Conservation (phyloP, 23 tunicate genomes). For the Trididemnum nubilum region DNA sequence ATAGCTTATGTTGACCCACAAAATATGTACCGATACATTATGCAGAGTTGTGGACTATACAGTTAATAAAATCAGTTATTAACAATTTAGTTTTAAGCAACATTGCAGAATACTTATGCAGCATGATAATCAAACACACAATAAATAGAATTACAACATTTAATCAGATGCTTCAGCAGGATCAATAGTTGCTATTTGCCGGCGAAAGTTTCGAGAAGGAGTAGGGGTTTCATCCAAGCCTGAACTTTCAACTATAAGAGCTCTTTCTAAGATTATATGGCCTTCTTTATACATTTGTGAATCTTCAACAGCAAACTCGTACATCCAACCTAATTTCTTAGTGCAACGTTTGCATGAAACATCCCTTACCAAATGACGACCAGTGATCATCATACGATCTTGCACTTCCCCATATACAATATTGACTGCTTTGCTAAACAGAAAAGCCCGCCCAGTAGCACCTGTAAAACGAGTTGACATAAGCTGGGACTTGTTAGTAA, state of each 20-base stretch:
- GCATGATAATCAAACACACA: no score
- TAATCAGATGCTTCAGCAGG: background rate
- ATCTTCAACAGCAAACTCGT: constrained; percentile 95
- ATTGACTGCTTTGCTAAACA: constrained; percentile 92
- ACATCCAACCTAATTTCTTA: constrained; percentile 98
- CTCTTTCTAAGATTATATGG: constrained; percentile 83
- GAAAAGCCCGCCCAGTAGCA: constrained; percentile 93
- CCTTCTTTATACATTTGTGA: constrained; percentile 86
- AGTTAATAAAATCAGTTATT: no score
- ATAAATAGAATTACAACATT: no score
- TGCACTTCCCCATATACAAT: constrained; percentile 83
- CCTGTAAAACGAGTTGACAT: constrained; percentile 97
- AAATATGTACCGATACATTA: no score
- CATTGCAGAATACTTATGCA: no score
- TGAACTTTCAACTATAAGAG: constrained; percentile 76
- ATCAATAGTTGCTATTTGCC: background rate
- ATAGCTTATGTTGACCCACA: no score
- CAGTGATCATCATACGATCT: constrained; percentile 96
- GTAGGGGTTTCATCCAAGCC: constrained; percentile 81
- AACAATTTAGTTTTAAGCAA: no score
- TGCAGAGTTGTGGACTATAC: no score
- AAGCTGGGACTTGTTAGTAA: constrained; percentile 83
- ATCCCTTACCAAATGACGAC: constrained; percentile 94
- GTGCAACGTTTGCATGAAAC: constrained; percentile 90
- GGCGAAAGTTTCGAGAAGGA: constrained; percentile 38